These are phyloP conservation scores for Dicaeum eximium DNA, from an alignment of 2,113 vertebrate species.

Conservation along the genomic window DNA sequence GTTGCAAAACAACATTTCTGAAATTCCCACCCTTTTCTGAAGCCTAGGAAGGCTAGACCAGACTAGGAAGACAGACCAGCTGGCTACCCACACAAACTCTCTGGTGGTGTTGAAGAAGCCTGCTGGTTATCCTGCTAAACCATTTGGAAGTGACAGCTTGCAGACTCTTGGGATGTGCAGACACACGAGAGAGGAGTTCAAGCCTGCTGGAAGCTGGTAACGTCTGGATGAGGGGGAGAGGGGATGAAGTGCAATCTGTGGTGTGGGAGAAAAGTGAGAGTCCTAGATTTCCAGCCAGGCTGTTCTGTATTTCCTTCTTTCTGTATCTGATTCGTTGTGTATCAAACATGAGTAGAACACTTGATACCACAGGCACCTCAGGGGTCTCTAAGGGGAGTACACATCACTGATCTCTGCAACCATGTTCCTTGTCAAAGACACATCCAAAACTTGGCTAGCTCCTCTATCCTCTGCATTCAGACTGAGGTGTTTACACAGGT, in stretches of 20 bases:
- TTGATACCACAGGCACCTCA: neutral
- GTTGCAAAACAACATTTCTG: neutral
- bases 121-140: neutral
- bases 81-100: neutral
- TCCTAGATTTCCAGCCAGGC: neutral
- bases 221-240: neutral
- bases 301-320: neutral
- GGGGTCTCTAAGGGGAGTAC: neutral
- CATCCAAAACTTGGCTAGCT: neutral
- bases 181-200: neutral
- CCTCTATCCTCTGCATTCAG: neutral
- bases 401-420: neutral
- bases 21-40: neutral
- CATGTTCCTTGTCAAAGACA: neutral
- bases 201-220: neutral
- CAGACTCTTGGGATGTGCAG: neutral
- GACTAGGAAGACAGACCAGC: neutral
- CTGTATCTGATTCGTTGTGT: neutral
- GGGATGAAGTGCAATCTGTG: neutral
- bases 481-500: neutral
- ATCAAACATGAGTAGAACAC: neutral
- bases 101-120: neutral
- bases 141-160: slow-evolving; percentile 17
- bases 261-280: neutral
- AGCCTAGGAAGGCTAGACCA: neutral